Evolutionary conservation across 2,113 vertebrate species (phyloP).

Genomic region (Neolamprologus cancellatus): DNA sequence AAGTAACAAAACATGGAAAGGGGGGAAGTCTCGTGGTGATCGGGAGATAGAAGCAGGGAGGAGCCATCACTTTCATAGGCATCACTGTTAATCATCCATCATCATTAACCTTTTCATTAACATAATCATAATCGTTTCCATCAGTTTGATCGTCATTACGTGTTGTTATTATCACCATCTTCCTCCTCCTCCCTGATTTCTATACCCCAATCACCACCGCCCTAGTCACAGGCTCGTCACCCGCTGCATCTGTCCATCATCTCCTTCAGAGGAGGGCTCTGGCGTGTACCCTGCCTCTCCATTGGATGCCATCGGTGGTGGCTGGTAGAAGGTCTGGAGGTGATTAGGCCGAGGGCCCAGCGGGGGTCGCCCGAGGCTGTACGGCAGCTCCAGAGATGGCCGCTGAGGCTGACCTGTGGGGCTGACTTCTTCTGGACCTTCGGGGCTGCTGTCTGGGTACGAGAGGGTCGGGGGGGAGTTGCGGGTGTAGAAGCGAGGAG

Average conservation of each 20-base stretch:
- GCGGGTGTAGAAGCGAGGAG: constrained; percentile 64
- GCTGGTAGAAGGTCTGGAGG: constrained; percentile 88
- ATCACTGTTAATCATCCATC: background rate
- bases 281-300: constrained; percentile 69
- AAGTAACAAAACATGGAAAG: constrained; percentile 66
- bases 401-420: constrained; percentile 62
- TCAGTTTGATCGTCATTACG: background rate
- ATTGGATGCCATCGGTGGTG: constrained; percentile 77
- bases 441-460: constrained; percentile 92
- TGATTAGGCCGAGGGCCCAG: constrained; percentile 81
- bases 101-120: background rate
- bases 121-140: background rate
- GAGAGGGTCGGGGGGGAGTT: constrained; percentile 62
- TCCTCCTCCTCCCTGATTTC: constrained; percentile 59
- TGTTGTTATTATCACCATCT: constrained; percentile 2
- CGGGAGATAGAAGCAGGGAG: constrained; percentile 72
- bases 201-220: constrained; percentile 78
- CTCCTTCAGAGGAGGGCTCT: constrained; percentile 77
- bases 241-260: constrained; percentile 87
- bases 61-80: constrained; percentile 39
- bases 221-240: constrained; percentile 92
- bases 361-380: constrained; percentile 81
- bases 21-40: constrained; percentile 70
- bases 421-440: constrained; percentile 72
- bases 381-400: constrained; percentile 77